Evolutionary conservation across 2,888 invertebrate genomes (phyloP).

Genomic region (Cheilosia pagana): DNA sequence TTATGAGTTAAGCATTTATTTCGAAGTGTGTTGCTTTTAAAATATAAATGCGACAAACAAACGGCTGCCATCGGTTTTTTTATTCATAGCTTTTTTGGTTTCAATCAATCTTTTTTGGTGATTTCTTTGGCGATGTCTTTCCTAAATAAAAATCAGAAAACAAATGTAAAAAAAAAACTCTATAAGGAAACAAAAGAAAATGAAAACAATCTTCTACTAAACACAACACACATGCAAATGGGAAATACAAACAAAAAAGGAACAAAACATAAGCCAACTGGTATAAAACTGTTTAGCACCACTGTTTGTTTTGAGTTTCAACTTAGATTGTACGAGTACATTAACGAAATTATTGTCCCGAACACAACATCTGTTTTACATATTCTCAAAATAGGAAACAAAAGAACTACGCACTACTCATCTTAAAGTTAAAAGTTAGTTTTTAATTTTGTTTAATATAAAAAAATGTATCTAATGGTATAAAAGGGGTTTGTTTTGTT

Average conservation of each 20-base stretch:
- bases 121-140: conserved; percentile 79
- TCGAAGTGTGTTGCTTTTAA: conserved; percentile 21
- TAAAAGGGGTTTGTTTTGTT: conserved; percentile 34
- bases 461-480: conserved; percentile 57
- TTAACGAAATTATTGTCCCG: conserved; percentile 41
- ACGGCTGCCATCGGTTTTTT: conserved; percentile 48
- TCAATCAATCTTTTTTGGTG: conserved; percentile 77
- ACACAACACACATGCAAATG: conserved; percentile 71
- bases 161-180: conserved; percentile 69
- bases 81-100: conserved; percentile 28
- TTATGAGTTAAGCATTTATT: conserved; percentile 17
- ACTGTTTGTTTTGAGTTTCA: conserved; percentile 31
- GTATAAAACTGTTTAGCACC: conserved; percentile 48
- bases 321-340: conserved; percentile 26
- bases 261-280: conserved; percentile 23
- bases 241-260: conserved; percentile 27
- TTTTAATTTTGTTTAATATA: conserved; percentile 51
- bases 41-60: conserved; percentile 58
- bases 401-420: conserved; percentile 32
- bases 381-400: conserved; percentile 8
- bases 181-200: conserved; percentile 47
- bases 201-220: conserved; percentile 25
- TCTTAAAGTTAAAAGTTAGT: conserved; percentile 40
- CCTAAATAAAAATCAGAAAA: conserved; percentile 77
- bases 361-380: conserved; percentile 12